A percentile compares a stretch with the other conserved stretches of the same genome.
Conservation (phyloP, 2,797 vertebrate species). For the Myotis planiceps region DNA sequence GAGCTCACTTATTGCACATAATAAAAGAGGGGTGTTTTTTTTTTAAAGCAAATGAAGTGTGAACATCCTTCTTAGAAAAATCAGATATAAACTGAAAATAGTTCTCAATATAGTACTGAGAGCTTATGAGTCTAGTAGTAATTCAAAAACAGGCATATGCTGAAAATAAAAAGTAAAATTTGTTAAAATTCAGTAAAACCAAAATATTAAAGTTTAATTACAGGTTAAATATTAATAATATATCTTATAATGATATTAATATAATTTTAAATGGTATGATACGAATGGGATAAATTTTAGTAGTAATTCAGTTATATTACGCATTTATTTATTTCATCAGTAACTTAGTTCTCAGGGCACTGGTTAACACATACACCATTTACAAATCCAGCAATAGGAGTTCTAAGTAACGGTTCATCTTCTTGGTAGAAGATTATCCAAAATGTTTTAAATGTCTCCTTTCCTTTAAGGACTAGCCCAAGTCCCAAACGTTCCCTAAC, state of each 20-base stretch:
- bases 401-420: not conserved
- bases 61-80: slow-evolving; percentile 25
- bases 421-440: not conserved
- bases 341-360: not conserved
- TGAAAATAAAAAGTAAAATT: slow-evolving; percentile 51
- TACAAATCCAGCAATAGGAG: slow-evolving; percentile 13
- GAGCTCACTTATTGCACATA: slow-evolving; percentile 16
- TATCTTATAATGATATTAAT: not conserved
- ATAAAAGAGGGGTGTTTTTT: not conserved
- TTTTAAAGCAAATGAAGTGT: not conserved
- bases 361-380: not conserved
- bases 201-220: slow-evolving; percentile 48
- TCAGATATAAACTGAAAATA: slow-evolving; percentile 30
- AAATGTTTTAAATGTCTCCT: not conserved
- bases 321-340: slow-evolving; percentile 22
- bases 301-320: not conserved
- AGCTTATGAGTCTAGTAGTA: slow-evolving; percentile 27
- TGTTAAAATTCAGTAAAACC: slow-evolving; percentile 58
- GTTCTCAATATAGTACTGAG: not conserved
- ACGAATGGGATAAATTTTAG: not conserved
- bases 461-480: not conserved
- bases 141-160: slow-evolving; percentile 43
- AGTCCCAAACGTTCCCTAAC: not conserved
- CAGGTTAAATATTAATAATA: not conserved
- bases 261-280: not conserved